Conservation (phyloP, 2,113 vertebrate species). For the Phaetusa simplex region DNA sequence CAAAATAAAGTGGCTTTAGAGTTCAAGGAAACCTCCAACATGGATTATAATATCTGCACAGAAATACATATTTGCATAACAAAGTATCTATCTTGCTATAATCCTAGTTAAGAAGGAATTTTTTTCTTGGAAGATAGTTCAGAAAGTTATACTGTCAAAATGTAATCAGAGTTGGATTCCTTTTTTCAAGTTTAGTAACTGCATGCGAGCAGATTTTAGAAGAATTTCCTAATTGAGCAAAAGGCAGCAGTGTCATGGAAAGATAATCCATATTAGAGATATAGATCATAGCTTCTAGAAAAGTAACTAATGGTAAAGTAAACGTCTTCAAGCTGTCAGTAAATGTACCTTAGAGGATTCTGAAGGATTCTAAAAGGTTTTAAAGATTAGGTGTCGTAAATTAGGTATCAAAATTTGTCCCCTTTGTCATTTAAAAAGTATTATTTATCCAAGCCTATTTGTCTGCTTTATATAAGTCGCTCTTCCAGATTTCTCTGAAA, state of each 20-base stretch:
- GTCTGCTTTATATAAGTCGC: not conserved
- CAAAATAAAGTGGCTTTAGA: slow-evolving; percentile 19
- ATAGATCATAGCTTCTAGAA: not conserved
- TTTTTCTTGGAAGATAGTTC: not conserved
- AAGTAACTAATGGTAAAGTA: not conserved
- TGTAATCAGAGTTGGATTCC: not conserved
- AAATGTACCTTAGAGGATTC: slow-evolving; percentile 16
- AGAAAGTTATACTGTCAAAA: not conserved
- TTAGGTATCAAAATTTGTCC: not conserved
- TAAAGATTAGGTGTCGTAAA: slow-evolving; percentile 15
- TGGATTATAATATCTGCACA: not conserved
- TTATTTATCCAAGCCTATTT: slow-evolving; percentile 14
- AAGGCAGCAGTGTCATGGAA: not conserved
- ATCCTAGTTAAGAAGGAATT: not conserved
- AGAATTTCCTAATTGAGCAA: not conserved
- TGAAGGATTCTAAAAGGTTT: slow-evolving; percentile 21
- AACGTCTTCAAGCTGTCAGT: not conserved
- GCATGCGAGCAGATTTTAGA: not conserved
- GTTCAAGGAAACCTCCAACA: slow-evolving; percentile 1
- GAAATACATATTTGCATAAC: slow-evolving; percentile 29
- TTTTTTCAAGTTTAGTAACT: not conserved
- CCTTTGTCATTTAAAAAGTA: not conserved
- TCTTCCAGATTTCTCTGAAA: not conserved
- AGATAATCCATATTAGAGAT: not conserved
- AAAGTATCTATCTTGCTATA: slow-evolving; percentile 12